Evolutionary conservation across 2,888 invertebrate genomes (phyloP).

Genomic region (Macrosiphum euphorbiae): DNA sequence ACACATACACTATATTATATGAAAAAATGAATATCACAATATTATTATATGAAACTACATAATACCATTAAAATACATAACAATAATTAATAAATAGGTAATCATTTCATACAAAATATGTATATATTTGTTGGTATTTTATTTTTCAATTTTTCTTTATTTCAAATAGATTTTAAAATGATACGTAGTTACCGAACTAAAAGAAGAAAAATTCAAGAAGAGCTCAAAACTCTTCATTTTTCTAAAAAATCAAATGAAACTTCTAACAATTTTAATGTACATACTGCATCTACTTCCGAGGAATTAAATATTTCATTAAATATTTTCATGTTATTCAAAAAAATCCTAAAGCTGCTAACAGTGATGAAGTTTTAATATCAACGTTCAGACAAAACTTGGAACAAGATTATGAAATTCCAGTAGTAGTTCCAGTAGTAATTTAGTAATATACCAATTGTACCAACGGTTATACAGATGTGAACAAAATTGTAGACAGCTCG

Average conservation of each 20-base stretch:
- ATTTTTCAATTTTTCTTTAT: background rate
- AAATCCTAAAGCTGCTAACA: background rate
- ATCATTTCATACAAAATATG: too few relatives aligned
- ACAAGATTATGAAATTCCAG: background rate
- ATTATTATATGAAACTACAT: too few relatives aligned
- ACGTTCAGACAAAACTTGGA: background rate
- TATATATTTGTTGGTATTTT: too few relatives aligned
- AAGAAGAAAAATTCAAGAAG: constrained; percentile 7
- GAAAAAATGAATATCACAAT: too few relatives aligned
- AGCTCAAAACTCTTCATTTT: background rate
- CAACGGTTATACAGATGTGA: background rate
- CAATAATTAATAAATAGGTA: too few relatives aligned
- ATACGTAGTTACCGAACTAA: background rate
- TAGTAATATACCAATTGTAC: background rate
- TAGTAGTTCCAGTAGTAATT: too few relatives aligned
- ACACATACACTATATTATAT: too few relatives aligned
- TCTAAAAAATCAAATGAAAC: background rate
- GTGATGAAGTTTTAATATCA: background rate
- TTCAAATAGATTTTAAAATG: background rate
- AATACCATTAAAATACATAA: too few relatives aligned
- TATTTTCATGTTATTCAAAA: too few relatives aligned
- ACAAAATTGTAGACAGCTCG: background rate
- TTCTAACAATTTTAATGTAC: background rate
- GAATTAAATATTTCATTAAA: background rate
- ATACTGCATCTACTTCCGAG: background rate